These are phyloP conservation scores for Aptenodytes patagonicus DNA, from an alignment of 2,113 vertebrate species.

Conservation along the genomic window DNA sequence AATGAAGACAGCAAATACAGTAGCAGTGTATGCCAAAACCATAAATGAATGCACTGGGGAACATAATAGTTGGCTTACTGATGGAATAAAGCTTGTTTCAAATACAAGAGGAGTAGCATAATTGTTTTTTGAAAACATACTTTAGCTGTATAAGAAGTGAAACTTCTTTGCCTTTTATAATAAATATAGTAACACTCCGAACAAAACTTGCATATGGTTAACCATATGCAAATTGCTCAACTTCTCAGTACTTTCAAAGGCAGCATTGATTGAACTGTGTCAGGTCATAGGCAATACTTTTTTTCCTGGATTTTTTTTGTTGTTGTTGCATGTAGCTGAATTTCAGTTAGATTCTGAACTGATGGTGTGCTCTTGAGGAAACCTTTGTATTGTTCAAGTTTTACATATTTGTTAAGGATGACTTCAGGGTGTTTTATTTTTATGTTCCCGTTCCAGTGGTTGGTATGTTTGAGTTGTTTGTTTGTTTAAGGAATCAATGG, in stretches of 20 bases:
- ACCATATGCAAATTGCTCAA: neutral
- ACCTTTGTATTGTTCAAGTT: neutral
- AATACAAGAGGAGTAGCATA: neutral
- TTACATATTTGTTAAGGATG: neutral
- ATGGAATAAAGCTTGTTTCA: neutral
- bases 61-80: neutral
- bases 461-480: neutral
- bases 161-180: neutral
- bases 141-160: neutral
- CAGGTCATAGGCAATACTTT: neutral
- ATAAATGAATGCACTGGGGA: neutral
- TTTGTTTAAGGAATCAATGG: neutral
- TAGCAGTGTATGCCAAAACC: neutral
- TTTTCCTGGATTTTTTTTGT: neutral
- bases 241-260: neutral
- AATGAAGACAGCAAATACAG: neutral
- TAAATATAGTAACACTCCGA: neutral
- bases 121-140: neutral
- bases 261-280: neutral
- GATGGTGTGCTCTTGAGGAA: neutral
- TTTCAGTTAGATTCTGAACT: neutral
- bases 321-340: neutral
- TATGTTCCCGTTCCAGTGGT: neutral
- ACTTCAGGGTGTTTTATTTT: neutral
- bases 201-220: neutral